Conservation (phyloP, 1,140 invertebrate genomes). For the Drosophila ambigua region DNA sequence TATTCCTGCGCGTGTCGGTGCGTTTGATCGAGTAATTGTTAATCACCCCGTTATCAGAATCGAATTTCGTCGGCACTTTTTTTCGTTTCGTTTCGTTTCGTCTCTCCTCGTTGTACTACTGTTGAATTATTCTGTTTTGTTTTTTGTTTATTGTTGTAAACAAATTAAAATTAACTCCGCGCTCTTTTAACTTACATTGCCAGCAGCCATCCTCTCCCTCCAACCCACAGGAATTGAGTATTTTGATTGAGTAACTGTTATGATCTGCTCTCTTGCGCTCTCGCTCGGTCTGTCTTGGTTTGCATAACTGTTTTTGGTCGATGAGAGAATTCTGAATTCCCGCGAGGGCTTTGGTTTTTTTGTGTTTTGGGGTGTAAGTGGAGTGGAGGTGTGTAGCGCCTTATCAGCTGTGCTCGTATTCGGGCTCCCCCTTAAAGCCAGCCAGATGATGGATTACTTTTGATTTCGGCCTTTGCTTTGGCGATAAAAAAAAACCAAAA, state of each 20-base stretch:
- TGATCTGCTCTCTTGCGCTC: slow-evolving; percentile 26
- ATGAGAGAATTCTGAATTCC: slow-evolving; percentile 18
- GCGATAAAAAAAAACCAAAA: slow-evolving; percentile 67
- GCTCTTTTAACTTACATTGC: slow-evolving; percentile 24
- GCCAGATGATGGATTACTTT: slow-evolving; percentile 79
- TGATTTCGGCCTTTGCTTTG: slow-evolving; percentile 73
- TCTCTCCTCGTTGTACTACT: slow-evolving; percentile 31
- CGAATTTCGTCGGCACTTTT: slow-evolving; percentile 6
- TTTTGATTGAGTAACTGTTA: slow-evolving; percentile 77
- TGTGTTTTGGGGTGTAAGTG: slow-evolving; percentile 10
- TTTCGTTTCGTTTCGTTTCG: slow-evolving; percentile 5
- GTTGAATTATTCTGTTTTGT: slow-evolving; percentile 33
- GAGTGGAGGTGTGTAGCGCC: neutral
- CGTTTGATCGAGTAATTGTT: slow-evolving; percentile 83
- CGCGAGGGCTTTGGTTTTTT: slow-evolving; percentile 11
- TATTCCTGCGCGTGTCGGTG: slow-evolving; percentile 43
- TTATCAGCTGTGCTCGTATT: slow-evolving; percentile 72
- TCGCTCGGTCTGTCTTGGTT: slow-evolving; percentile 37
- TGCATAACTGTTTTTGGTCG: slow-evolving; percentile 44
- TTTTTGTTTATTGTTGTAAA: slow-evolving; percentile 69
- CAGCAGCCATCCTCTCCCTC: slow-evolving; percentile 3
- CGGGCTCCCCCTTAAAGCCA: slow-evolving; percentile 70
- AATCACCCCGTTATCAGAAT: slow-evolving; percentile 76
- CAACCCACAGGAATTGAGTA: too few species aligned
- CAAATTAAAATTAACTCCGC: slow-evolving; percentile 76